Base-by-base conservation (phyloP, 92 coral and sea anemone species). In the Meandrina meandrites region DNA sequence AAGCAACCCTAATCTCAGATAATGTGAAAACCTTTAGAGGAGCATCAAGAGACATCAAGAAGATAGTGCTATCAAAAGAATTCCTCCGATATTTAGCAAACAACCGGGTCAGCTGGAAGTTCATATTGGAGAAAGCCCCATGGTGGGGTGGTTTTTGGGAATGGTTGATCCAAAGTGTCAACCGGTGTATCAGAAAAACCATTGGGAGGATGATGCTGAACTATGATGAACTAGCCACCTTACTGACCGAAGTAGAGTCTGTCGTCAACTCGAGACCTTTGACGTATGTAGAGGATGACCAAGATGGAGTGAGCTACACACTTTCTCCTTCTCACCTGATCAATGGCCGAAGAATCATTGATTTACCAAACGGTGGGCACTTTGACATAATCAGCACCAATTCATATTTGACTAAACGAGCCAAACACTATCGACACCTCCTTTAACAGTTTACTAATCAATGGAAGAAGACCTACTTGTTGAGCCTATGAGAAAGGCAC, bases 81-180 rank as follows among this genome's bases (percentile, higher is more conserved):
- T 76, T 85, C 34, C 21, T 56, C 48, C 71, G 51, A 48, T 79
- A 79, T 19, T 19, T 80, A 22, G 50, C 81, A 12, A 79, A 88
- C 84, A 83, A 76, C 74, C 77, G 58, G 50, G 57, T 75, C 21
- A 81, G 68, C 27, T 87, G 90, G 90, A 69, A 87, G 30, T 87
- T 87, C 47, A 81, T 87, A 19, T 87, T 87, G 4, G 87, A 87
- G 81, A 71, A 81, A n/a, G 87, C 80, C 57, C 90, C 77, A 34
- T 82, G 87, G 90, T 88, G 91, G 91, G 85, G 91, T 28, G 85
- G 85, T 1, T 81, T 64, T 22, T 47, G 77, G 85, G 76, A 81
- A 47, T 14, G 66, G 31, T 15, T 81, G 17, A 30, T 81, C 14
- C 37, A 17, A 24, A 28, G 62, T 6, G 36, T 15, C 15, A 81